Conservation (phyloP, 1,140 invertebrate species). For the Rhyzopertha dominica region DNA sequence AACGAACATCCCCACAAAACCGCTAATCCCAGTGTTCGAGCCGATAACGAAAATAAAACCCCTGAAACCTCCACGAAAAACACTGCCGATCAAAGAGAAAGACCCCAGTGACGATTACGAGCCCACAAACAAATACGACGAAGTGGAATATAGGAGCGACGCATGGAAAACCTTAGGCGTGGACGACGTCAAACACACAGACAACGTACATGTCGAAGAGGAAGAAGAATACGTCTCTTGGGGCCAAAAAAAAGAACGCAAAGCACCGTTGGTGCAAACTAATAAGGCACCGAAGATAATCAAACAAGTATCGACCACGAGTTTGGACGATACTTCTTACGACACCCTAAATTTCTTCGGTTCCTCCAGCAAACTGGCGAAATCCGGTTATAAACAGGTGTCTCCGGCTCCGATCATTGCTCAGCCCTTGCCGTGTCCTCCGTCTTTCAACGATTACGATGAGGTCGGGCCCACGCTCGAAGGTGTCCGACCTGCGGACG, state of each 20-base stretch:
- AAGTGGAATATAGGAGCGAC: slow-evolving; percentile 63
- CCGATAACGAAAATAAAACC: slow-evolving; percentile 53
- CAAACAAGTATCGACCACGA: slow-evolving; percentile 14
- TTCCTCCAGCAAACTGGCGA: slow-evolving; percentile 62
- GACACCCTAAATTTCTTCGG: slow-evolving; percentile 76
- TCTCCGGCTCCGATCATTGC: slow-evolving; percentile 45
- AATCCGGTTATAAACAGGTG: slow-evolving; percentile 65
- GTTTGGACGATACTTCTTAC: slow-evolving; percentile 53
- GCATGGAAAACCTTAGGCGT: slow-evolving; percentile 73
- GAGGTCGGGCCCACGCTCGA: slow-evolving; percentile 60
- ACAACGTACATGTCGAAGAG: slow-evolving; percentile 43
- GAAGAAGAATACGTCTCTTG: slow-evolving; percentile 38
- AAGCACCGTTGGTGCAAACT: slow-evolving; percentile 16
- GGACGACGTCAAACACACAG: slow-evolving; percentile 63
- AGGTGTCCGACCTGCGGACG: slow-evolving; percentile 63
- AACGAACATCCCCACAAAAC: slow-evolving; percentile 31
- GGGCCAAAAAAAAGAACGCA: slow-evolving; percentile 28
- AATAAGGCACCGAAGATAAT: slow-evolving; percentile 37
- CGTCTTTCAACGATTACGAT: slow-evolving; percentile 62
- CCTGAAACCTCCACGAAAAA: slow-evolving; percentile 61
- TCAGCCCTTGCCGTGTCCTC: slow-evolving; percentile 17
- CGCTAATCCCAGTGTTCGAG: slow-evolving; percentile 5
- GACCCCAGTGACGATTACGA: slow-evolving; percentile 47
- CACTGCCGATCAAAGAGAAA: slow-evolving; percentile 44
- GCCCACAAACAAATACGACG: slow-evolving; percentile 55